phyloP scores from a whole-genome alignment of 1,140 invertebrate species.

The Drosophila teissieri region DNA sequence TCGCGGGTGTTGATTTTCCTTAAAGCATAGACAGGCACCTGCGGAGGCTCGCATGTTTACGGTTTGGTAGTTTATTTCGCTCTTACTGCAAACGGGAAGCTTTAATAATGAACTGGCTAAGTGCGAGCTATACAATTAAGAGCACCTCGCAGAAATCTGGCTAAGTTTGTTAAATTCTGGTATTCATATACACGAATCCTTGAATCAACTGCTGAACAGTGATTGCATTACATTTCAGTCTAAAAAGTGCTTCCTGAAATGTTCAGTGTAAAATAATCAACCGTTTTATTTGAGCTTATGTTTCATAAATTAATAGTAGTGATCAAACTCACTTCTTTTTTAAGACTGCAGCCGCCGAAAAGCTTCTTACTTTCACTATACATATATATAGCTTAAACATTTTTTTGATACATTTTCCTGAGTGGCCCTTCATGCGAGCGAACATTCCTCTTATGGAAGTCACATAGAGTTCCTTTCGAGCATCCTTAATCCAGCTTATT shows the following conservation, averaged over 20 bases:
- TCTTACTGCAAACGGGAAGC: constrained; percentile 26
- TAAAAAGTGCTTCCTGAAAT: too few species aligned
- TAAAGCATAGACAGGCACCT: constrained; percentile 41
- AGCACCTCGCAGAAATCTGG: constrained; percentile 13
- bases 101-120: constrained; percentile 27
- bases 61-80: constrained; percentile 63
- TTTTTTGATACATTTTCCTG: constrained; percentile 2
- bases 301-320: too few species aligned
- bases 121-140: constrained; percentile 27
- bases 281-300: too few species aligned
- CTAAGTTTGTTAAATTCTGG: constrained; percentile 35
- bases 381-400: too few species aligned
- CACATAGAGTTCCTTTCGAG: constrained; percentile 70
- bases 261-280: too few species aligned
- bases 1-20: constrained; percentile 14
- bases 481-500: constrained; percentile 77
- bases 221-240: too few species aligned
- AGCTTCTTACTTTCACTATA: too few species aligned
- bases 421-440: constrained; percentile 13
- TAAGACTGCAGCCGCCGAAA: too few species aligned
- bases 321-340: too few species aligned
- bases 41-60: constrained; percentile 53
- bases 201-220: background rate
- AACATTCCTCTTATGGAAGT: constrained; percentile 45
- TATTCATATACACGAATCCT: constrained; percentile 29